Conservation (phyloP, 2,888 invertebrate species). For the Sminthurinus aureus region DNA sequence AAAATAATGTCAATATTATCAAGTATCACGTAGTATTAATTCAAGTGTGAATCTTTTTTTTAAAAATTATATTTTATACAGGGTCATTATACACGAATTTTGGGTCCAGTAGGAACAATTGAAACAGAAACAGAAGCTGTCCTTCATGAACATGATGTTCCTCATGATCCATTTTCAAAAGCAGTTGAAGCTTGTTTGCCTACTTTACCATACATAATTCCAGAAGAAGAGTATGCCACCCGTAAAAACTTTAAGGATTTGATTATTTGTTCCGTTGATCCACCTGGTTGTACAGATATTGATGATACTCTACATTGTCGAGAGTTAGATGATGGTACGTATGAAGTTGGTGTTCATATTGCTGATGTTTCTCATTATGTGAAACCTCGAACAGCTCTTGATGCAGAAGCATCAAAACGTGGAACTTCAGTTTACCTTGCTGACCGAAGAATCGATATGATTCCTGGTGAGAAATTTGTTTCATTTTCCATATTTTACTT, state of each 20-base stretch:
- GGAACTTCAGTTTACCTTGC: slow-evolving; percentile 97
- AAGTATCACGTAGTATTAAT: neutral
- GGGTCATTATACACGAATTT: slow-evolving; percentile 93
- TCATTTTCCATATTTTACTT: neutral
- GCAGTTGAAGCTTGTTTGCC: slow-evolving; percentile 93
- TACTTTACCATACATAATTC: slow-evolving; percentile 86
- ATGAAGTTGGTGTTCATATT: slow-evolving; percentile 95
- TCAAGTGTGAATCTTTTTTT: too few species aligned
- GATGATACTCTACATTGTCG: slow-evolving; percentile 97
- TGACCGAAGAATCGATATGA: slow-evolving; percentile 91
- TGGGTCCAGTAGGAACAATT: slow-evolving; percentile 92
- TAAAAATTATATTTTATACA: slow-evolving; percentile 61
- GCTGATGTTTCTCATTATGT: slow-evolving; percentile 99
- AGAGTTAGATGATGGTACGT: slow-evolving; percentile 74
- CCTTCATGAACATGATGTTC: slow-evolving; percentile 94
- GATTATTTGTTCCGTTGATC: slow-evolving; percentile 94
- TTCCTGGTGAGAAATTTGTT: slow-evolving; percentile 65
- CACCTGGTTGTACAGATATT: slow-evolving; percentile 98
- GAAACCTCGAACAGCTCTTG: slow-evolving; percentile 88
- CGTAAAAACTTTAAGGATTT: slow-evolving; percentile 85
- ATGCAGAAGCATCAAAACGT: slow-evolving; percentile 89
- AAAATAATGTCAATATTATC: too few species aligned
- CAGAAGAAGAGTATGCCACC: slow-evolving; percentile 77
- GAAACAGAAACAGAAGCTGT: slow-evolving; percentile 97
- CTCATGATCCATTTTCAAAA: slow-evolving; percentile 93